Evolutionary conservation across 2,113 vertebrate genomes (phyloP), one percentile per base, ranked within the genome.

Genomic region (Phycodurus eques): DNA sequence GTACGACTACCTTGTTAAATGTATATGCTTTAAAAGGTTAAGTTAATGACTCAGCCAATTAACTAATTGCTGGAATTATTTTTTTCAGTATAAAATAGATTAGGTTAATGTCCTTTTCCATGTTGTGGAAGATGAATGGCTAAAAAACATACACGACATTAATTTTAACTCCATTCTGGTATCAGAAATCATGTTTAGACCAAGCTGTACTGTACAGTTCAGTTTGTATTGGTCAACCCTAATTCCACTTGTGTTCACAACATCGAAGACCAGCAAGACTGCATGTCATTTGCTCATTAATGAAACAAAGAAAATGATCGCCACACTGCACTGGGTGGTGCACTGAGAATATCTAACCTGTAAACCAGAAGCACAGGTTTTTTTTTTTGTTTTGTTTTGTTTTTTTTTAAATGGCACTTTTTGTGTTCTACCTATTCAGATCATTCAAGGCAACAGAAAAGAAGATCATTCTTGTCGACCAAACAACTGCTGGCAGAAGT

Each of bases 361-460:
- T 8, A 61, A 61, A 61, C 59, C 59, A 61, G 59, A 61, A 61
- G 59, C 59, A 61, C 59, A 15, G 31, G 59, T 61, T 61, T 61
- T 15, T 60, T 33, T 33, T 31, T 12, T 49, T 2, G 1, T 2
- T 49, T 33, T n/a, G n/a, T n/a, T n/a, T n/a, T n/a, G n/a, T n/a
- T n/a, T 5, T 39, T 39, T 39, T 39, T 39, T 17, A 5, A 61
- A 59, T 35, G 7, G 1, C 14, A 6, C 9, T 33, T 33, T 33
- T 17, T 61, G 2, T 13, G 33, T 33, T 35, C 31, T 35, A 35
- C 15, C 2, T 10, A 31, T 59, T 59, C 22, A 14, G 14, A 33
- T 35, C 59, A 17, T 35, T 19, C 31, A 8, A 8, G 33, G 20
- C 1, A 22, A 27, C 56, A 33, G 13, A 60, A 33, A 61, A 17